Conservation (phyloP, 2,113 vertebrate genomes). For the Pantherophis guttatus region DNA sequence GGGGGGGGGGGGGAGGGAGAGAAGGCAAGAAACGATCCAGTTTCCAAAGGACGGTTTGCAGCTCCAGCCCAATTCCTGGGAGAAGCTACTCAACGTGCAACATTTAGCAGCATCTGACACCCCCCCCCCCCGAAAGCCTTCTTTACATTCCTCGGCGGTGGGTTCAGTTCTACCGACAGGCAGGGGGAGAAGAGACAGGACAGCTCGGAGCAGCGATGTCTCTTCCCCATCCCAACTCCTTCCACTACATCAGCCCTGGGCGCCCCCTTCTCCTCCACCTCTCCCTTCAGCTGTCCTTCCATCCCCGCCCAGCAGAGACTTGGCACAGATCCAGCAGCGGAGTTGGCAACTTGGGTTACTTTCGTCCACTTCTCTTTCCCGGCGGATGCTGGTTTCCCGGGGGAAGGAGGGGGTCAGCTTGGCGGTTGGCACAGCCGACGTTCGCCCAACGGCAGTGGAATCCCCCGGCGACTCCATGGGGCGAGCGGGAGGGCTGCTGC, state of each 20-base stretch:
- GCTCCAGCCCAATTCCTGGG: background rate
- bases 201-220: background rate
- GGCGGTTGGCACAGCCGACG: constrained; percentile 23
- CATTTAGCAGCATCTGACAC: background rate
- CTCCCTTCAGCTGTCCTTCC: background rate
- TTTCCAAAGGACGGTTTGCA: background rate
- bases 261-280: background rate
- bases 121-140: background rate
- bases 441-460: constrained; percentile 28
- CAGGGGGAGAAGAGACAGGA: background rate
- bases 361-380: background rate
- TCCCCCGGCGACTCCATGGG: constrained; percentile 24
- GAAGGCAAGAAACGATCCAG: background rate
- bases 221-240: fast-evolving
- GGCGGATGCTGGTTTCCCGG: background rate
- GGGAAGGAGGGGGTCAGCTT: background rate
- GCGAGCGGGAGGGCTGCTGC: constrained; percentile 27
- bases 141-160: fast-evolving
- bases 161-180: background rate
- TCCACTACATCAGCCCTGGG: background rate
- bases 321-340: constrained; percentile 1
- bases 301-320: constrained; percentile 24
- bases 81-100: constrained; percentile 41
- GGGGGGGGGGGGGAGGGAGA: background rate
- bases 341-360: background rate